Percentiles rank a stretch among this genome's conserved stretches.
Evolutionary conservation across 2,113 vertebrate species (phyloP).

Genomic region (Ariopsis seemanni): DNA sequence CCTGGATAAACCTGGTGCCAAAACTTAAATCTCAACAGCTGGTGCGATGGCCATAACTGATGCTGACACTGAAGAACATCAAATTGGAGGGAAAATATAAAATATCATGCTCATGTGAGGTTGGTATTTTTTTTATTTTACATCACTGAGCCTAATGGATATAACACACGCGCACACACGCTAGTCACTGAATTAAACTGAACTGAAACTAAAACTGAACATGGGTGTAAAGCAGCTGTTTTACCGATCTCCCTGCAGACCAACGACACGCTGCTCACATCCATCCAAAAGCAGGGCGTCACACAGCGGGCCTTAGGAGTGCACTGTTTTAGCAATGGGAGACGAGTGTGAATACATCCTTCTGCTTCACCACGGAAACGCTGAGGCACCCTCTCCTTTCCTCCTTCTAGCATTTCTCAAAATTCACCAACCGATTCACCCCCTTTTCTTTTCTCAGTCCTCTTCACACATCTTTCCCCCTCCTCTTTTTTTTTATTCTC

Average conservation of each 20-base stretch:
- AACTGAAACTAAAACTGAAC: conserved; percentile 21
- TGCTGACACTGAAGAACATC: background rate
- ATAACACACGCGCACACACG: background rate
- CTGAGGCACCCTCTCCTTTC: conserved; percentile 33
- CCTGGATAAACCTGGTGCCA: background rate
- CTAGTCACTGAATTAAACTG: background rate
- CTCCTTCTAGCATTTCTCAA: conserved; percentile 38
- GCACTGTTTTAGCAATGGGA: conserved; percentile 37
- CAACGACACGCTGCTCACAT: conserved; percentile 25
- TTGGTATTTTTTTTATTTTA: background rate
- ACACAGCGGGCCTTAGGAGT: conserved; percentile 24
- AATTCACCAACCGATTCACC: conserved; percentile 43
- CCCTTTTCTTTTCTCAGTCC: conserved; percentile 33
- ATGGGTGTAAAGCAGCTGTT: conserved; percentile 38
- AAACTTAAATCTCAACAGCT: conserved; percentile 9
- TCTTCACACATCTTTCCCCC: conserved; percentile 25
- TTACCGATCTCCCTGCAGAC: conserved; percentile 10
- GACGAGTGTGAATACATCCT: conserved; percentile 50
- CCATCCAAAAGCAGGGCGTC: conserved; percentile 27
- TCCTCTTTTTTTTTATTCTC: conserved; percentile 1
- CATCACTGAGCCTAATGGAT: background rate
- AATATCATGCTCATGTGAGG: background rate
- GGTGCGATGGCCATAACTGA: background rate
- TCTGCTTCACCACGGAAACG: conserved; percentile 49
- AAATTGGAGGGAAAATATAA: background rate